These are phyloP conservation scores for Cephus nigrinus DNA, from an alignment of 2,888 invertebrate genomes.

Conservation along the genomic window DNA sequence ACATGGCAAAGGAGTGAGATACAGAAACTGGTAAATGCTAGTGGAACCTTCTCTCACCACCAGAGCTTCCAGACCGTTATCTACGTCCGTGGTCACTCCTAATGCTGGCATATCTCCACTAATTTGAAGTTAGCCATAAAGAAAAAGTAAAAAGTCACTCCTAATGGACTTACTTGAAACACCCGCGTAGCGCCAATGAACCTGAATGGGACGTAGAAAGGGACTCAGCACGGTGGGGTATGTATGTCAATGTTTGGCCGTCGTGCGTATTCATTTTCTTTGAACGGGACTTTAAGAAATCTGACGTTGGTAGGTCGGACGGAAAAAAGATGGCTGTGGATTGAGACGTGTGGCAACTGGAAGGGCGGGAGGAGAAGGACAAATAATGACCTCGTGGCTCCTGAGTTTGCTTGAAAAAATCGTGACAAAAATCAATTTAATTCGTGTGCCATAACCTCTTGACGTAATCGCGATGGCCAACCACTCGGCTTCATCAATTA, in stretches of 20 bases:
- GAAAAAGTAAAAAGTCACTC: background rate
- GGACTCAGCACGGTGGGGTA: background rate
- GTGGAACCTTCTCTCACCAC: too few species aligned
- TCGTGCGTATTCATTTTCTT: background rate
- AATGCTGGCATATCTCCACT: too few species aligned
- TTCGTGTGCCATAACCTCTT: background rate
- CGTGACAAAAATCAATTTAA: background rate
- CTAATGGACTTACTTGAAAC: background rate
- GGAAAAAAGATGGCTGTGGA: background rate
- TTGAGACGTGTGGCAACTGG: background rate
- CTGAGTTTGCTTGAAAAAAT: background rate
- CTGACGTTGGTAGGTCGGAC: background rate
- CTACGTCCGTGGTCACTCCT: too few species aligned
- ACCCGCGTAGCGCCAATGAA: background rate
- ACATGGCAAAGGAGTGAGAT: too few species aligned
- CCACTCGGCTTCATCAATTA: background rate
- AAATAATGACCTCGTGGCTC: background rate
- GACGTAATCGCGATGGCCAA: background rate
- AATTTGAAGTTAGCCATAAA: too few species aligned
- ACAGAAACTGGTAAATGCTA: too few species aligned
- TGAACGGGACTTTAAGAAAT: background rate
- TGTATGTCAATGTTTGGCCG: background rate
- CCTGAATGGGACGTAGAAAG: background rate
- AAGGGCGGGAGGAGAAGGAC: background rate
- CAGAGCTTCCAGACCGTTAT: too few species aligned